A percentile compares a stretch with the other conserved stretches of the same genome.
These are phyloP conservation scores for Habropoda laboriosa DNA, from an alignment of 1,140 invertebrate species.

Conservation along the genomic window DNA sequence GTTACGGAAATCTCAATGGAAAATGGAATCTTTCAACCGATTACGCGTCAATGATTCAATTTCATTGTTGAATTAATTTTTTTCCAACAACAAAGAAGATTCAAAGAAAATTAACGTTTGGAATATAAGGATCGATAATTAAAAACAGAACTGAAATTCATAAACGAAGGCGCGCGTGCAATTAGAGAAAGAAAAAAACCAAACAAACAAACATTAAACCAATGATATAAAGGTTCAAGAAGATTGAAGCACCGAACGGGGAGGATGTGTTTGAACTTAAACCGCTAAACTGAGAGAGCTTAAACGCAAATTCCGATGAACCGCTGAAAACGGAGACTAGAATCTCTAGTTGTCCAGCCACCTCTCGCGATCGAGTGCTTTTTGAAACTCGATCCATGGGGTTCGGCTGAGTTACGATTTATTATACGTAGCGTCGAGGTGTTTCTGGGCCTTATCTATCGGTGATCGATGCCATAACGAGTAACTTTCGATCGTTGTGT, in stretches of 20 bases:
- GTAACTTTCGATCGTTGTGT: slow-evolving; percentile 50
- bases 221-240: slow-evolving; percentile 14
- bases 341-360: slow-evolving; percentile 32
- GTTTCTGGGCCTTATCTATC: slow-evolving; percentile 69
- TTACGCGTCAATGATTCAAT: not conserved
- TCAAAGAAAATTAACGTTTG: not conserved
- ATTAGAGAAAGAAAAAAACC: slow-evolving; percentile 22
- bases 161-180: slow-evolving; percentile 8
- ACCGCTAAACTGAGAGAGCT: slow-evolving; percentile 49
- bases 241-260: slow-evolving; percentile 30
- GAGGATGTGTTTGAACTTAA: slow-evolving; percentile 46
- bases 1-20: not conserved
- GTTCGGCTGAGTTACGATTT: slow-evolving; percentile 43
- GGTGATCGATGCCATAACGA: slow-evolving; percentile 69
- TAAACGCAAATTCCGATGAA: slow-evolving; percentile 51
- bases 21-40: not conserved
- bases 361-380: slow-evolving; percentile 38
- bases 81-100: not conserved
- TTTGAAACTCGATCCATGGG: slow-evolving; percentile 8
- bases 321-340: slow-evolving; percentile 41
- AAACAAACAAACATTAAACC: too few relatives aligned
- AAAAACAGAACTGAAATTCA: not conserved
- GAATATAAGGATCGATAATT: not conserved
- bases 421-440: slow-evolving; percentile 10
- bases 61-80: not conserved